Evolutionary conservation across 2,797 vertebrate species (phyloP).

Genomic region (Dendrocincla tyrannina): DNA sequence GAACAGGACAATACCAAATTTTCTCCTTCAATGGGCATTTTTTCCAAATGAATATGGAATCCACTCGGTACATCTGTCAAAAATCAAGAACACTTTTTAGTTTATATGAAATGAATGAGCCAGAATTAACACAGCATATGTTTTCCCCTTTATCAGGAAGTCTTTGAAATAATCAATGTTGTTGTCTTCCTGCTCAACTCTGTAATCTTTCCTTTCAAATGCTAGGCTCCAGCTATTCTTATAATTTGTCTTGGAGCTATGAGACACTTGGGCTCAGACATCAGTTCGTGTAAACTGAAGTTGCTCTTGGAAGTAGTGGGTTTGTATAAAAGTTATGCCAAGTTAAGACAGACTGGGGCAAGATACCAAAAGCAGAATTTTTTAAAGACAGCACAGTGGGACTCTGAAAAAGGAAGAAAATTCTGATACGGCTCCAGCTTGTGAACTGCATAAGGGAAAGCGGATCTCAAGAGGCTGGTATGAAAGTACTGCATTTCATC

Average conservation of each 20-base stretch:
- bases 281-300: neutral
- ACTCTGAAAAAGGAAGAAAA: neutral
- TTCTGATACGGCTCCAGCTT: neutral
- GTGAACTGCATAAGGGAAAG: neutral
- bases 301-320: neutral
- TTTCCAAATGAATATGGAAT: slow-evolving; percentile 83
- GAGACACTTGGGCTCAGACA: neutral
- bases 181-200: neutral
- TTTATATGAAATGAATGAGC: neutral
- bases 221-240: neutral
- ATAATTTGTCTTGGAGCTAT: neutral
- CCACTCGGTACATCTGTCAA: slow-evolving; percentile 87
- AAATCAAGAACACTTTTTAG: slow-evolving; percentile 53
- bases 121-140: neutral
- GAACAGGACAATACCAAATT: slow-evolving; percentile 87
- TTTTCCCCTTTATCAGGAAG: slow-evolving; percentile 7
- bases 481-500: neutral
- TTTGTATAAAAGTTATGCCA: neutral
- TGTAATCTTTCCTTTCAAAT: slow-evolving; percentile 4
- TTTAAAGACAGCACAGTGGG: neutral
- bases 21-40: slow-evolving; percentile 86
- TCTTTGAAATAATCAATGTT: neutral
- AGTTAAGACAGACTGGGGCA: neutral
- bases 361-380: slow-evolving; percentile 18
- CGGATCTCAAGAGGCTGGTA: neutral